Evolutionary conservation across 1,140 invertebrate genomes (phyloP).

Genomic region (Drosophila sechellia): DNA sequence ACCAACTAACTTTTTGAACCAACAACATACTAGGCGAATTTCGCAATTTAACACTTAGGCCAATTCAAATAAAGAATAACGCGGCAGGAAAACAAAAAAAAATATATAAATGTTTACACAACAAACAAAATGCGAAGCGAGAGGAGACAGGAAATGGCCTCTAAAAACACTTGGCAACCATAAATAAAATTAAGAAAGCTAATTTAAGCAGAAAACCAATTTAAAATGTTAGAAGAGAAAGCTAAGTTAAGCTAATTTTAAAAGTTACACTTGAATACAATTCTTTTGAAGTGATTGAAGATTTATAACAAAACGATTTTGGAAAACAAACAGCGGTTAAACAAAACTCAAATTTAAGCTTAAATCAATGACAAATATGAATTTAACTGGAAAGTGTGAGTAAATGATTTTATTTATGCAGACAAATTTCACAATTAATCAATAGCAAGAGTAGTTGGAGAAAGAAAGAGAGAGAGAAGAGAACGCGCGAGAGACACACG

Average conservation of each 20-base stretch:
- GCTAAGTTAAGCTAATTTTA: constrained; percentile 6
- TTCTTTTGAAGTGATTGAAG: background rate
- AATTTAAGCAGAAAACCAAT: constrained; percentile 46
- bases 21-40: constrained; percentile 42
- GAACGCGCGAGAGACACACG: constrained; percentile 37
- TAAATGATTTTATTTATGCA: background rate
- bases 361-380: background rate
- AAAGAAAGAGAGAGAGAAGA: constrained; percentile 1
- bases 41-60: constrained; percentile 46
- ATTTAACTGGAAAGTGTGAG: background rate
- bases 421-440: constrained; percentile 54
- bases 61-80: constrained; percentile 45
- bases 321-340: background rate
- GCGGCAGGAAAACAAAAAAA: constrained; percentile 17
- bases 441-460: constrained; percentile 29
- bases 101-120: constrained; percentile 67
- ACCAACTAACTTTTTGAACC: constrained; percentile 22
- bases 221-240: constrained; percentile 23
- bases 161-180: constrained; percentile 57
- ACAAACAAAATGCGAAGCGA: constrained; percentile 45
- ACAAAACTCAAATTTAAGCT: background rate
- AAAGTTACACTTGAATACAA: background rate
- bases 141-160: constrained; percentile 8
- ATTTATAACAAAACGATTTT: too few relatives aligned
- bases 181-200: constrained; percentile 20